Evolutionary conservation across 1,140 invertebrate species (phyloP).

Genomic region (Periplaneta americana): DNA sequence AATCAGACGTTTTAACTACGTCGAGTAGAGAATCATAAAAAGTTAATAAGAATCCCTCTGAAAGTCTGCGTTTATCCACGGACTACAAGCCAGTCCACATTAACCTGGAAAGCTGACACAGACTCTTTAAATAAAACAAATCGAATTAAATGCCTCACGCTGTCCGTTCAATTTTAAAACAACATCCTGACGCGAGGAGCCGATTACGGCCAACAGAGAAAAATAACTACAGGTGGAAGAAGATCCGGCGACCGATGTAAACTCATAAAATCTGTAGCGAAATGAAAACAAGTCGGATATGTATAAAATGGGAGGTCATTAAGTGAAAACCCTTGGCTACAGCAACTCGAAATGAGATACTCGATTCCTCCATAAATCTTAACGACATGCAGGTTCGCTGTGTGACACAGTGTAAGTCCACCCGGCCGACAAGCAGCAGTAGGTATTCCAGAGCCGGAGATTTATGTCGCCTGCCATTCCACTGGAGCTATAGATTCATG

Average conservation of each 20-base stretch:
- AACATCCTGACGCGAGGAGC: background rate
- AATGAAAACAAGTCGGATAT: background rate
- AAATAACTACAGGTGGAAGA: background rate
- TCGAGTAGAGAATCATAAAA: background rate
- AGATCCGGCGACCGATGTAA: background rate
- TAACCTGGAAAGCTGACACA: background rate
- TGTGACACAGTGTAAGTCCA: background rate
- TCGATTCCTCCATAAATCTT: background rate
- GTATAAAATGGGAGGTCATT: background rate
- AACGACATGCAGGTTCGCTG: background rate
- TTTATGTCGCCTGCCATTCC: background rate
- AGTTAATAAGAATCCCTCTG: background rate
- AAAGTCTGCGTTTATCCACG: background rate
- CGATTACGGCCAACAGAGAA: background rate
- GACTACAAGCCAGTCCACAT: background rate
- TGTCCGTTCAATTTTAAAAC: background rate
- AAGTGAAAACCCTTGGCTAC: background rate
- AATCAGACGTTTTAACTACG: background rate
- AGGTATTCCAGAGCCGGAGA: background rate
- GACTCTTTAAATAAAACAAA: background rate
- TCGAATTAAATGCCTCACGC: background rate
- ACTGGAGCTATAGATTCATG: background rate
- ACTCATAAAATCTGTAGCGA: background rate
- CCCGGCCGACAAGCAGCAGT: background rate
- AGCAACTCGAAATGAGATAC: background rate